phyloP scores from a whole-genome alignment of 2,797 vertebrate genomes.

The Bovichtus diacanthus region DNA sequence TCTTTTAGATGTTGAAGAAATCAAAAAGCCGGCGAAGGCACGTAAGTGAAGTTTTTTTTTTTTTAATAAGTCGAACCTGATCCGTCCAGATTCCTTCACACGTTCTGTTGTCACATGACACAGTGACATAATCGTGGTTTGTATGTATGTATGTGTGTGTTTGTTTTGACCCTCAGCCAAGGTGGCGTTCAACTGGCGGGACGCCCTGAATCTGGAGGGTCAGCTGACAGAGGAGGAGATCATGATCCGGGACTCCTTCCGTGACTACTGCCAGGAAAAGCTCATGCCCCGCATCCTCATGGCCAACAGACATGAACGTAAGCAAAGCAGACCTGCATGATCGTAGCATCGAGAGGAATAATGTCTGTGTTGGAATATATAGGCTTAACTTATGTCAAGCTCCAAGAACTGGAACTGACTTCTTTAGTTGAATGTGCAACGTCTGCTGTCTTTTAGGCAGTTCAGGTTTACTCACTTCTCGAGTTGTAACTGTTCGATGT shows the following conservation, averaged over 20 bases:
- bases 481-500: neutral
- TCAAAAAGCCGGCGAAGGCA: constrained; percentile 58
- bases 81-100: neutral
- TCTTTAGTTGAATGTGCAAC: neutral
- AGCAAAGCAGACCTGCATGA: constrained; percentile 20
- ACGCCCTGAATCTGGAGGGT: constrained; percentile 87
- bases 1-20: constrained; percentile 70
- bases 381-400: neutral
- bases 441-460: neutral
- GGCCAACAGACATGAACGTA: constrained; percentile 92
- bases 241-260: constrained; percentile 91
- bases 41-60: constrained; percentile 51
- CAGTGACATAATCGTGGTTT: constrained; percentile 48
- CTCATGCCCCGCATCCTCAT: constrained; percentile 91
- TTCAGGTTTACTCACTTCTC: neutral
- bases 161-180: constrained; percentile 74
- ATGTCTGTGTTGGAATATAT: neutral
- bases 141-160: neutral
- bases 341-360: neutral
- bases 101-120: neutral
- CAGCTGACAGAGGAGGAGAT: constrained; percentile 92
- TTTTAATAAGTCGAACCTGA: neutral
- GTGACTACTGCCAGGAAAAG: constrained; percentile 91
- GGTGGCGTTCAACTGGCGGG: constrained; percentile 88
- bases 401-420: neutral